Conservation (phyloP, 2,888 invertebrate genomes). For the Corbicula japonica region DNA sequence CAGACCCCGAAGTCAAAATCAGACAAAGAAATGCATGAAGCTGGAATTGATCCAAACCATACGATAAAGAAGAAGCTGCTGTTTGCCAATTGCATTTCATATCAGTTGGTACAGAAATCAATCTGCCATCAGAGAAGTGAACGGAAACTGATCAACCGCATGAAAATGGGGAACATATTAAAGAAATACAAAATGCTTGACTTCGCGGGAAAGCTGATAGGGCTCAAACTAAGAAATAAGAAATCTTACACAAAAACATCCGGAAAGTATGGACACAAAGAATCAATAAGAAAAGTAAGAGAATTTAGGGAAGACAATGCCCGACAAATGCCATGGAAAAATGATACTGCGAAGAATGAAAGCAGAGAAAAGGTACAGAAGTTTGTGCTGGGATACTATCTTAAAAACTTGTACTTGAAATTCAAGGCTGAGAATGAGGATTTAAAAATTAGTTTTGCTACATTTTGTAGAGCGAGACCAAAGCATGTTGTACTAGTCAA, state of each 20-base stretch:
- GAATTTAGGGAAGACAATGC: conserved; percentile 52
- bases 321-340: conserved; percentile 47
- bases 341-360: conserved; percentile 41
- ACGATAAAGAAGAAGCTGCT: too few species aligned
- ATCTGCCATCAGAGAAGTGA: too few species aligned
- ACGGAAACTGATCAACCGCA: neutral
- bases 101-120: too few species aligned
- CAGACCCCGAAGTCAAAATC: too few species aligned
- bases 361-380: conserved; percentile 32
- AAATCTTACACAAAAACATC: neutral
- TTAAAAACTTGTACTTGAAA: conserved; percentile 42
- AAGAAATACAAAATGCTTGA: conserved; percentile 11
- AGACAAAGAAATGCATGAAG: too few species aligned
- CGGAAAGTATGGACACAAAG: neutral
- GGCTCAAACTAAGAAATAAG: neutral
- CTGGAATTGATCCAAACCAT: too few species aligned
- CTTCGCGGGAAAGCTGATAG: neutral
- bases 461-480: conserved; percentile 40
- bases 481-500: conserved; percentile 36
- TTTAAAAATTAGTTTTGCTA: conserved; percentile 36
- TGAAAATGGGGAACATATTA: conserved; percentile 10
- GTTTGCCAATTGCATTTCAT: too few species aligned
- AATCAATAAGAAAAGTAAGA: conserved; percentile 13
- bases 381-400: conserved; percentile 41
- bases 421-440: conserved; percentile 32